Base-by-base conservation (phyloP, 2,113 vertebrate genomes). In the Pachyramphus minor region DNA sequence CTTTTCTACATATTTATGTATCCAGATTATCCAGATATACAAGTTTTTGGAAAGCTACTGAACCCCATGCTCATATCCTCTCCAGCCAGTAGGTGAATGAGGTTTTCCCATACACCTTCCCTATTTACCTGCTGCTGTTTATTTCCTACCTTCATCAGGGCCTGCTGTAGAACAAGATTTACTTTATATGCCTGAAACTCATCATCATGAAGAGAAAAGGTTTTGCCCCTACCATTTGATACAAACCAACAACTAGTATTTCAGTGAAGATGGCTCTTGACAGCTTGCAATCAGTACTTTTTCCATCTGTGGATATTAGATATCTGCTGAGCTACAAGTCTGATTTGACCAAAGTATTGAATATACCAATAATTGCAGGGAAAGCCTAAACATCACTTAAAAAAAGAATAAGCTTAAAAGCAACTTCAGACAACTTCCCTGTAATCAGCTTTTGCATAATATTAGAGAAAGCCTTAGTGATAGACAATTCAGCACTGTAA, bases 331-430 rank as follows among this genome's bases (percentile, higher is more conserved):
- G 49, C 59, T 73, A 66, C 58, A 90, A 80, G 22, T 71, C 42
- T 81, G 72, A 60, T 74, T 83, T 87, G 41, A 81, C 59, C 33
- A 6, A 56, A 63, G 35, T 41, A 88, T 16, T 35, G 68, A 92
- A 45, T 63, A 56, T 27, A 59, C 39, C 56, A 89, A 21, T 41
- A 86, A 84, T 49, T 72, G 22, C 47, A 64, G 33, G 58, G n/a
- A 88, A 88, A 84, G 37, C 25, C 27, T 64, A 37, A 75, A 39
- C 28, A 44, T 41, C 39, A 63, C 50, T 80, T 89, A 64, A 35
- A 88, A 91, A 94, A 93, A 53, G 41, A 68, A 56, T 35, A 83
- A 93, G 44, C 59, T 90, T 50, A 80, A 80, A 91, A 88, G 56
- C 44, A 75, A 86, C 64, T 93, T 73, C 31, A 89, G 72, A 44